Evolutionary conservation across 2,888 invertebrate species (phyloP).

Genomic region (Acanthosepion lycidas): DNA sequence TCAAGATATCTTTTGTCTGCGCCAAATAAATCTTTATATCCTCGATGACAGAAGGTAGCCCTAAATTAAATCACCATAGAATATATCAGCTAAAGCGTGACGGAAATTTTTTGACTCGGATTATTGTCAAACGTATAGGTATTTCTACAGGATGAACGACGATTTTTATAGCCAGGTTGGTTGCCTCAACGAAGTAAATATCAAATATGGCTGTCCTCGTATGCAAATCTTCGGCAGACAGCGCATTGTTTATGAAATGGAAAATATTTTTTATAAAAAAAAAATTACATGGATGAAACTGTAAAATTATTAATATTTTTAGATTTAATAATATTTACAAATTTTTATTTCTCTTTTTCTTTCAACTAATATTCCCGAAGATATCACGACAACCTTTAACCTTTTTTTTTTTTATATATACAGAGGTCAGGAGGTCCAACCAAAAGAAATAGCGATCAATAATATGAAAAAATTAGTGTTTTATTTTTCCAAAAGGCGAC

Average conservation of each 20-base stretch:
- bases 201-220: conserved; percentile 44
- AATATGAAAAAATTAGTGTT: not conserved
- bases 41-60: not conserved
- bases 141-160: conserved; percentile 35
- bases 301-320: not conserved
- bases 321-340: not conserved
- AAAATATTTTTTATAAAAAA: not conserved
- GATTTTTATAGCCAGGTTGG: conserved; percentile 39
- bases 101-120: not conserved
- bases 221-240: conserved; percentile 41
- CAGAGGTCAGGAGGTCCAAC: not conserved
- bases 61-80: conserved; percentile 38
- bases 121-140: not conserved
- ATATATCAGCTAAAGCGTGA: not conserved
- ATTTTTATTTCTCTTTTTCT: not conserved
- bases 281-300: not conserved
- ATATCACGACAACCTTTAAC: not conserved
- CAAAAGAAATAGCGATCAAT: not conserved
- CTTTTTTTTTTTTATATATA: not conserved
- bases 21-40: not conserved
- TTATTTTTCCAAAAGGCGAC: not conserved
- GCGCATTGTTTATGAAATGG: not conserved
- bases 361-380: not conserved
- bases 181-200: conserved; percentile 39
- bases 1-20: conserved; percentile 38